Base-by-base conservation (phyloP, 37 sponge, comb jelly and placozoan genomes). In the Diacarnus erythraeanus region DNA sequence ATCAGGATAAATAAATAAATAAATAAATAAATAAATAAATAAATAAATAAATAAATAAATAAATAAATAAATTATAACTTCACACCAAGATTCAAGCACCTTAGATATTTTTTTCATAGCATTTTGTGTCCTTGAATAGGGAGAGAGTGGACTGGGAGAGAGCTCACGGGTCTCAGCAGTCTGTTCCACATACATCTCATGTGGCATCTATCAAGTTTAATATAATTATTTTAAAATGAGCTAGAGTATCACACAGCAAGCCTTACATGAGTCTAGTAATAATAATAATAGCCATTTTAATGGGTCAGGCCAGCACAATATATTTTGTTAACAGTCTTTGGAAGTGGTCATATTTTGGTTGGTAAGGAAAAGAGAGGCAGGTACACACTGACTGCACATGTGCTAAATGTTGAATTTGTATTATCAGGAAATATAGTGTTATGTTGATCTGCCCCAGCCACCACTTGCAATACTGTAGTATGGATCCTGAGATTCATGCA, bases 131-230 rank as follows among this genome's bases (percentile, higher is more conserved):
- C 59, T 76, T 9, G 61, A 40, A 76, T 56, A 5, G 20, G 60
- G 63, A 38, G 77, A 59, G 39, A 76, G 77, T 12, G 75, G 75
- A 3, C 59, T 74, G 38, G 61, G 56, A 18, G 3, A 29, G 73
- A 41, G 12, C 23, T 31, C 42, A 51, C 57, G 2, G 41, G 71
- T 43, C 43, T 31, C 34, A 3, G 34, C 33, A 30, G 27, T 30
- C 34, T 65, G 66, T 35, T 65, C 66, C 30, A 65, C 71, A 23
- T 35, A 71, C 26, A n/a, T 43, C 41, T 76, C 77, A 57, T 76
- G 77, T 21, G 74, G 74, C 74, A 74, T 74, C 74, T 74, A 29
- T 34, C 10, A 51, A 56, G 36, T 20, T 4, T 4, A 42, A 42
- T 21, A 68, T 21, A 68, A 30, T 35, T 68, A 17, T 25, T 26